Percentiles rank a stretch among this genome's conserved stretches.
Evolutionary conservation across 2,888 invertebrate species (phyloP).

Genomic region (Silvanus unidentatus): DNA sequence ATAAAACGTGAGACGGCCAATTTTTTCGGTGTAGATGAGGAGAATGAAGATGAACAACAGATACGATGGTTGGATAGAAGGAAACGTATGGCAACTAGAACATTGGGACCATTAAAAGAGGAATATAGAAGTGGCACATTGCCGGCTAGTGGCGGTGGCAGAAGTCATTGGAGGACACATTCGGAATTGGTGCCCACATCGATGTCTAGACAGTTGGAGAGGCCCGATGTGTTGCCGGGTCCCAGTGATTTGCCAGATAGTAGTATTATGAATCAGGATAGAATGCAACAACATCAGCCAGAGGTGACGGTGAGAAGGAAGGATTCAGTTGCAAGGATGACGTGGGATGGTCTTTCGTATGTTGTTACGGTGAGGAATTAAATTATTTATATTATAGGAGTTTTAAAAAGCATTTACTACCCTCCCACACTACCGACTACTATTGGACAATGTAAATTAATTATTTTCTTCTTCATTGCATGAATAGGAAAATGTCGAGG

Average conservation of each 20-base stretch:
- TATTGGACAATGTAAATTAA: too few species aligned
- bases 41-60: constrained; percentile 66
- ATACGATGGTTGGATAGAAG: constrained; percentile 75
- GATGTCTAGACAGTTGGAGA: constrained; percentile 35
- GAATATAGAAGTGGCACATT: constrained; percentile 36
- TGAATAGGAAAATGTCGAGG: too few species aligned
- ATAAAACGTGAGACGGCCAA: constrained; percentile 75
- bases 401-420: neutral
- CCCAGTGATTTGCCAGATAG: constrained; percentile 43
- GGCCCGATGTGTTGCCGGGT: constrained; percentile 48
- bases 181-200: constrained; percentile 26
- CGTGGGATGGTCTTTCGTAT: constrained; percentile 71
- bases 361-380: constrained; percentile 70
- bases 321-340: constrained; percentile 79
- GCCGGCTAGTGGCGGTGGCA: too few species aligned
- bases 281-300: constrained; percentile 22
- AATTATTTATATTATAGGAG: constrained; percentile 1
- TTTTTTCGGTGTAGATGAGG: constrained; percentile 80
- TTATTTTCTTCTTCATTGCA: too few species aligned
- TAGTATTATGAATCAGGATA: constrained; percentile 14
- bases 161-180: constrained; percentile 19
- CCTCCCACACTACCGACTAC: too few species aligned
- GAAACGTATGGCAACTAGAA: constrained; percentile 68
- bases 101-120: constrained; percentile 51
- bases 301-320: constrained; percentile 53